Percentiles rank a stretch among this genome's conserved stretches.
Conservation (phyloP, 2,888 invertebrate species). For the Phasia obesa region DNA sequence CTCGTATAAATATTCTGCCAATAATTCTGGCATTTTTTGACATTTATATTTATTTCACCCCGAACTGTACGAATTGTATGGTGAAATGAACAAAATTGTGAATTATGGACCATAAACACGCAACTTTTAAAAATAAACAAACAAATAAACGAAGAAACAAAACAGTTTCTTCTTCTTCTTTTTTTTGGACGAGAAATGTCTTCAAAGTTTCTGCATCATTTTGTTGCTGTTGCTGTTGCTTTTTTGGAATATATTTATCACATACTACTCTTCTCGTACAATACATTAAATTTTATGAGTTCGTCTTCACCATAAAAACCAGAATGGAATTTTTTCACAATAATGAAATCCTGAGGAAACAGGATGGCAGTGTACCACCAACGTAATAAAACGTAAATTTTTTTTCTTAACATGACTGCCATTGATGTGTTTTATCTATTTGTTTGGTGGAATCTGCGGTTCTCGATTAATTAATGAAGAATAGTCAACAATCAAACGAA, state of each 20-base stretch:
- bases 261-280: slow-evolving; percentile 23
- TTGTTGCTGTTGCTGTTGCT: slow-evolving; percentile 38
- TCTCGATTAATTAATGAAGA: no score
- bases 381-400: slow-evolving; percentile 26
- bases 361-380: slow-evolving; percentile 42
- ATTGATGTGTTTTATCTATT: not conserved
- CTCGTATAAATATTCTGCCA: slow-evolving; percentile 51
- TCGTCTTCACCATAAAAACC: slow-evolving; percentile 56
- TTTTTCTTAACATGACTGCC: slow-evolving; percentile 26
- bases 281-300: slow-evolving; percentile 65
- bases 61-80: slow-evolving; percentile 70
- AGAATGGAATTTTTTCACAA: slow-evolving; percentile 47
- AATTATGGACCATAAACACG: slow-evolving; percentile 73
- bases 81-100: slow-evolving; percentile 69
- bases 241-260: slow-evolving; percentile 64
- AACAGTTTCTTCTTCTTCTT: slow-evolving; percentile 56
- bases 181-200: slow-evolving; percentile 32
- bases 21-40: slow-evolving; percentile 70
- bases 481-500: no score
- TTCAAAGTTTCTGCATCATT: slow-evolving; percentile 22
- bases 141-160: slow-evolving; percentile 53
- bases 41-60: slow-evolving; percentile 81
- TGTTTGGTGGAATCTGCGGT: not conserved
- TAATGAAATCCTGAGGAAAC: slow-evolving; percentile 52
- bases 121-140: slow-evolving; percentile 65